phyloP scores from a whole-genome alignment of 92 coral and sea anemone genomes.

The Meandrina meandrites region DNA sequence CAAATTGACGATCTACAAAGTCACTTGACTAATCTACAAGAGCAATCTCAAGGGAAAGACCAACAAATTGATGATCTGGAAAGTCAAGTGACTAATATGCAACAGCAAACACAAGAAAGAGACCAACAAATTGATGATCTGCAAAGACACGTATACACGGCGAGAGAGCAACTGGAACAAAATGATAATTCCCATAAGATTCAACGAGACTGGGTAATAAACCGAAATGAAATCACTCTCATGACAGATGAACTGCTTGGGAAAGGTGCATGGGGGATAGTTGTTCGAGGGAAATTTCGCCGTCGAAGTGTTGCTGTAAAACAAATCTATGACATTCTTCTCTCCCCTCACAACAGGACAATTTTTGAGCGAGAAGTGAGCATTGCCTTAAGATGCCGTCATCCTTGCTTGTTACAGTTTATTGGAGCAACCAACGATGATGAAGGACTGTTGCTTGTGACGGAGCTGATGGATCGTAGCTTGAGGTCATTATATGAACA shows the following conservation, averaged over 20 bases:
- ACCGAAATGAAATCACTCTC: slow-evolving; percentile 57
- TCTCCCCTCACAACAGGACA: slow-evolving; percentile 56
- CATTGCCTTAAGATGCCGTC: slow-evolving; percentile 82
- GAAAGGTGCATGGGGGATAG: slow-evolving; percentile 76
- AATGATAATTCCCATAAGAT: too few species aligned
- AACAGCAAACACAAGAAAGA: neutral
- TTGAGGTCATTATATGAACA: slow-evolving; percentile 47
- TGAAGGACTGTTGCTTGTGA: slow-evolving; percentile 59
- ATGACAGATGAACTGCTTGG: slow-evolving; percentile 54
- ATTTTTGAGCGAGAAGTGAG: slow-evolving; percentile 75
- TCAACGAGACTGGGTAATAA: slow-evolving; percentile 64
- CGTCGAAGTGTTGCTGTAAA: slow-evolving; percentile 74
- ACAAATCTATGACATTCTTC: slow-evolving; percentile 56
- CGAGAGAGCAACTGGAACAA: neutral
- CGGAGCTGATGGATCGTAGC: slow-evolving; percentile 69
- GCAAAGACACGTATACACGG: neutral
- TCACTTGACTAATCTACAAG: neutral
- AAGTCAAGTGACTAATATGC: neutral
- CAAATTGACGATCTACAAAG: neutral
- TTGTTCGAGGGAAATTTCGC: slow-evolving; percentile 61
- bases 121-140: neutral
- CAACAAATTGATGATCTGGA: neutral
- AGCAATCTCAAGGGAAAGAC: neutral
- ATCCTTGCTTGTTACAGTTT: slow-evolving; percentile 82
- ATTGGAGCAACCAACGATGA: slow-evolving; percentile 82